These are phyloP conservation scores for Fukomys damarensis DNA, from an alignment of 2,113 vertebrate genomes.

Conservation along the genomic window DNA sequence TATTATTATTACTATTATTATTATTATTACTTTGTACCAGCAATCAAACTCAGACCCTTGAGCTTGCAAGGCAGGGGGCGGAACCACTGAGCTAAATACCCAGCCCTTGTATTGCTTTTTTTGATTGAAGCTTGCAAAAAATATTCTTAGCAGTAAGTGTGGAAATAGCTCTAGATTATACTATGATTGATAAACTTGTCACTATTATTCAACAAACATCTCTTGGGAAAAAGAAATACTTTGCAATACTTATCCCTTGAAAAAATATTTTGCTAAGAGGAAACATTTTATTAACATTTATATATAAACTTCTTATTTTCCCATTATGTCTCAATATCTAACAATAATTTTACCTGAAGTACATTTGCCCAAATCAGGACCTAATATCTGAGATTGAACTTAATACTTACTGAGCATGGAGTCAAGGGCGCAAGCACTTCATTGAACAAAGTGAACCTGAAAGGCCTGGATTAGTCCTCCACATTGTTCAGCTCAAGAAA, in stretches of 20 bases:
- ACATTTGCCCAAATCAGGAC: background rate
- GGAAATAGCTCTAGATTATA: background rate
- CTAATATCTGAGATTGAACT: constrained; percentile 7
- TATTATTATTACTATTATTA: too few species aligned
- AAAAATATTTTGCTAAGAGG: background rate
- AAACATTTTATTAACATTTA: constrained; percentile 25
- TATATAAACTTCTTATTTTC: background rate
- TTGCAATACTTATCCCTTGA: background rate
- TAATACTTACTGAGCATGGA: background rate
- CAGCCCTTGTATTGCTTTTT: background rate
- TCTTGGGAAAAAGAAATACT: background rate
- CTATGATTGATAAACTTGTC: constrained; percentile 19
- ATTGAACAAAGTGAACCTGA: background rate
- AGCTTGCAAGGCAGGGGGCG: too few species aligned
- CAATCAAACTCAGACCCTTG: too few species aligned
- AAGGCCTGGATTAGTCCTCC: background rate
- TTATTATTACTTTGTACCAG: too few species aligned
- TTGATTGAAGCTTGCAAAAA: background rate
- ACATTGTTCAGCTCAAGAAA: background rate
- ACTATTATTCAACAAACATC: constrained; percentile 23
- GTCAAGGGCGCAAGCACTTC: constrained; percentile 17
- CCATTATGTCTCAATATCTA: background rate
- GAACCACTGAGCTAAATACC: too few species aligned
- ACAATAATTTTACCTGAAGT: background rate
- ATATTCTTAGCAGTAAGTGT: background rate